Conservation (phyloP, 2,113 vertebrate genomes). For the Rhinoderma darwinii region DNA sequence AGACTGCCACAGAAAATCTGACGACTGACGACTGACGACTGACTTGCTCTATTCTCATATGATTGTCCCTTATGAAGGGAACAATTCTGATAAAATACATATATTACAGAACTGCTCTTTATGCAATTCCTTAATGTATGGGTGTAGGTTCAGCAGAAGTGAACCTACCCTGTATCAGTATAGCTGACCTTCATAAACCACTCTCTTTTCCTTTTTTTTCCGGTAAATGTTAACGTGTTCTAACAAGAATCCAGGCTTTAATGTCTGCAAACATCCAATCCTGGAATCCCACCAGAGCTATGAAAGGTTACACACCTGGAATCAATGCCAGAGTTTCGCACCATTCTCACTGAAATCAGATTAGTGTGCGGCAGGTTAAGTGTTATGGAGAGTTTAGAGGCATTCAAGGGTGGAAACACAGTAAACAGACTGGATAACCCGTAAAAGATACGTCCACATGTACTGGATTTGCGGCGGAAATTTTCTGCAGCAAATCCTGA, state of each 20-base stretch:
- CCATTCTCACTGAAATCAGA: neutral
- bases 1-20: too few relatives aligned
- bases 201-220: neutral
- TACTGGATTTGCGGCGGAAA: too few relatives aligned
- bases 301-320: constrained; percentile 39
- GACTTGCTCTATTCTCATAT: too few relatives aligned
- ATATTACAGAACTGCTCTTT: too few relatives aligned
- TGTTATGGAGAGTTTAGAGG: neutral
- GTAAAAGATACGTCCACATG: too few relatives aligned
- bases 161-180: neutral
- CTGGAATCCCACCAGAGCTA: constrained; percentile 14
- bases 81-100: too few relatives aligned
- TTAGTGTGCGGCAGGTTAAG: neutral
- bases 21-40: too few relatives aligned
- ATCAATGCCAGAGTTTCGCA: neutral
- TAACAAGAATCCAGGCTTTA: neutral
- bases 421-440: neutral
- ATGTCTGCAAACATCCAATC: neutral
- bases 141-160: neutral
- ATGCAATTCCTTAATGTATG: too few relatives aligned
- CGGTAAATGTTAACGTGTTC: constrained; percentile 12
- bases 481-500: too few relatives aligned
- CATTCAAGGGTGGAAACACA: too few relatives aligned
- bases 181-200: constrained; percentile 59
- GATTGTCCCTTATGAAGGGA: too few relatives aligned